phyloP scores from a whole-genome alignment of 2,888 invertebrate species.

The Drosophila fulvimacula region DNA sequence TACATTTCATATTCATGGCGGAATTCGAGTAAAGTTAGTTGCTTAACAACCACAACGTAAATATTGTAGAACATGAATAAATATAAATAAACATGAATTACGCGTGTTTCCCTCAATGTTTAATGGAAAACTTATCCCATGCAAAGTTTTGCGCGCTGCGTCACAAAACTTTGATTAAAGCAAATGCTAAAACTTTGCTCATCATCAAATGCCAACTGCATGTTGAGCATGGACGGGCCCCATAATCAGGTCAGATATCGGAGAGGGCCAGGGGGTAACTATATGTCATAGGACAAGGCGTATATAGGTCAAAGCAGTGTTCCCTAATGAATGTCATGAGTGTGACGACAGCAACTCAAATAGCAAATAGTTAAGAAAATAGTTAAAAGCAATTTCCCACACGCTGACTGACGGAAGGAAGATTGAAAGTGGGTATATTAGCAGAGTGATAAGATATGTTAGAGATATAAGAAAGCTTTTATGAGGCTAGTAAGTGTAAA shows the following conservation, averaged over 20 bases:
- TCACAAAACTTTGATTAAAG: conserved; percentile 51
- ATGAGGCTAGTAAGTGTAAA: background rate
- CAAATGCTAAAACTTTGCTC: conserved; percentile 47
- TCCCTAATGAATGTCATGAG: conserved; percentile 23
- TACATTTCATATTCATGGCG: conserved; percentile 12
- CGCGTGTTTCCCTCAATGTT: conserved; percentile 8
- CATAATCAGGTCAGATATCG: conserved; percentile 29
- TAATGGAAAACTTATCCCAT: conserved; percentile 38
- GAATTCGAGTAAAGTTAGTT: conserved; percentile 31
- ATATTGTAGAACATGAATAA: conserved; percentile 8
- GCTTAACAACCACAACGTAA: conserved; percentile 33
- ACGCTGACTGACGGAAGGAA: background rate
- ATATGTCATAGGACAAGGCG: background rate
- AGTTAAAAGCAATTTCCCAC: conserved; percentile 18
- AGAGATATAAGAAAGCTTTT: background rate
- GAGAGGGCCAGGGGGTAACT: background rate
- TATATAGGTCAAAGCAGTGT: conserved; percentile 28
- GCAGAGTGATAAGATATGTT: too few species aligned
- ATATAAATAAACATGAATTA: conserved; percentile 24
- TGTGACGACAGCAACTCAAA: conserved; percentile 16
- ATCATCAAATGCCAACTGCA: conserved; percentile 49
- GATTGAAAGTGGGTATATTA: background rate
- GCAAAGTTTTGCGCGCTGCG: conserved; percentile 38
- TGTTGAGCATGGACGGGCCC: conserved; percentile 26
- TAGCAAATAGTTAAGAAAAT: conserved; percentile 38